Evolutionary conservation across 2,797 vertebrate species (phyloP).

Genomic region (Sorex maritimensis): DNA sequence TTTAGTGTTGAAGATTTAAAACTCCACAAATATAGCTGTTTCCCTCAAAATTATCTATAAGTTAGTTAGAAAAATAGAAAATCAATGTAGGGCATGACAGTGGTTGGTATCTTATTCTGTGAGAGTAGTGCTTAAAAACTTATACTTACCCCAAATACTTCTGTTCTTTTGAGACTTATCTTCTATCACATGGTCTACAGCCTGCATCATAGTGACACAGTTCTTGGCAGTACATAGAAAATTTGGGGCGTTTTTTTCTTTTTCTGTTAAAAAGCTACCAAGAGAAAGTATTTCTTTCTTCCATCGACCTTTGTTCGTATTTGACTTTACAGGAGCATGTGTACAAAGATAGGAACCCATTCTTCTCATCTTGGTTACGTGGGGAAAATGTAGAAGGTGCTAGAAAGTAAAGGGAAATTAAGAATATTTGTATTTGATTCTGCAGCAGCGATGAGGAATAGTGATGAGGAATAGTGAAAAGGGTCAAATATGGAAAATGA

Average conservation of each 20-base stretch:
- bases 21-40: constrained; percentile 34
- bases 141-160: not conserved
- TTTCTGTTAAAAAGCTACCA: not conserved
- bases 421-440: not conserved
- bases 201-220: not conserved
- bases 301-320: not conserved
- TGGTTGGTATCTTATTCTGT: not conserved
- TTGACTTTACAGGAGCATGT: not conserved
- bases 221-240: constrained; percentile 12
- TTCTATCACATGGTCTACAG: not conserved
- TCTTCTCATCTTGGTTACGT: not conserved
- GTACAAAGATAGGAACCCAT: not conserved
- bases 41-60: constrained; percentile 12
- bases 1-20: constrained; percentile 78
- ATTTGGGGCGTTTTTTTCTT: too few species aligned
- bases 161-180: not conserved
- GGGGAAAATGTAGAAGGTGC: not conserved
- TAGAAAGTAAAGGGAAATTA: not conserved
- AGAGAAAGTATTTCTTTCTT: not conserved
- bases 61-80: constrained; percentile 17
- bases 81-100: not conserved
- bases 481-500: not conserved
- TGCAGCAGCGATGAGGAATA: not conserved
- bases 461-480: constrained; percentile 3
- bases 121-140: not conserved